Percentiles rank a stretch among this genome's conserved stretches.
Conservation (phyloP, 2,888 invertebrate genomes). For the Julus scandinavius region DNA sequence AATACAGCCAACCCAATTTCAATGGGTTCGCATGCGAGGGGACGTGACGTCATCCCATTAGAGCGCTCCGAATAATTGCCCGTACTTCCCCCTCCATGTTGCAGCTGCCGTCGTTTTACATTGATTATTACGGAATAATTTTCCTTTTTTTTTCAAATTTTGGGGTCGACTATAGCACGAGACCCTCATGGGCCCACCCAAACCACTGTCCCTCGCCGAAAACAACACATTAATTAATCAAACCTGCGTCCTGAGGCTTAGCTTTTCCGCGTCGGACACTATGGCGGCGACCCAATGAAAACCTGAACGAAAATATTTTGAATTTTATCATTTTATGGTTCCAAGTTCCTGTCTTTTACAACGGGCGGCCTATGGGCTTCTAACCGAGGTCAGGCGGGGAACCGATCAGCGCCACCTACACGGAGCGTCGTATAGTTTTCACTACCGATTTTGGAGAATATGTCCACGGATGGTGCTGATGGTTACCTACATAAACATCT, state of each 20-base stretch:
- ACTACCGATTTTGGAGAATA: too few relatives aligned
- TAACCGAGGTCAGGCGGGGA: not conserved
- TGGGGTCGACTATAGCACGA: not conserved
- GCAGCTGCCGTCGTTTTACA: conserved; percentile 42
- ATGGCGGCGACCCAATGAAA: conserved; percentile 19
- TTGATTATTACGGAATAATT: conserved; percentile 28
- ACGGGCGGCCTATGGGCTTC: not conserved
- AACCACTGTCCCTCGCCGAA: conserved; percentile 8
- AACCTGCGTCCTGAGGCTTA: not conserved
- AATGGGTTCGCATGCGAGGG: not conserved
- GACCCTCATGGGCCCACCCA: conserved; percentile 15
- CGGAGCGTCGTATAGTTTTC: not conserved
- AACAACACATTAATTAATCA: conserved; percentile 34
- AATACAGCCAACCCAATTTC: conserved; percentile 20
- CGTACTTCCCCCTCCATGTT: not conserved
- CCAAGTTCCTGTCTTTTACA: not conserved
- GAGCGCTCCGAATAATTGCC: conserved; percentile 1
- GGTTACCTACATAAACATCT: not conserved
- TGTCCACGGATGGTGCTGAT: not conserved
- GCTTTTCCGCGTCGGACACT: not conserved
- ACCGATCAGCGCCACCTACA: not conserved
- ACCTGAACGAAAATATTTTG: conserved; percentile 8
- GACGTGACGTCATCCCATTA: conserved; percentile 34
- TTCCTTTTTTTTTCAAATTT: not conserved
- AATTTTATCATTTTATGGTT: conserved; percentile 9